phyloP scores from a whole-genome alignment of 2,797 vertebrate species.

The Danionella dracula region DNA sequence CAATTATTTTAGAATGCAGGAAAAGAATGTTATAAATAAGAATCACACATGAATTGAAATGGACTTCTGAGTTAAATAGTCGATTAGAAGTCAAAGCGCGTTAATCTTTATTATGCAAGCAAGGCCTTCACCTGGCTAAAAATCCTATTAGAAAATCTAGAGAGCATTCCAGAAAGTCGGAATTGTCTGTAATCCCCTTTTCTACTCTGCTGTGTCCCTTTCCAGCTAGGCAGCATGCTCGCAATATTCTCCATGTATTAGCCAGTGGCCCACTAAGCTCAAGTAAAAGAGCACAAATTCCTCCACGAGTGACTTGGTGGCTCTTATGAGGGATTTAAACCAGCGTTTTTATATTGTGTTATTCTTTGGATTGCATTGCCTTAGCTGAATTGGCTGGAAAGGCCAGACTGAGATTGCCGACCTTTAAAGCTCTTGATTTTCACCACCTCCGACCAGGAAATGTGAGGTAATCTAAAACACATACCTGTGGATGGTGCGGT shows the following conservation, averaged over 20 bases:
- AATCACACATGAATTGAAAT: too few relatives aligned
- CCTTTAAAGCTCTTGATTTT: too few relatives aligned
- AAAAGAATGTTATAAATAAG: too few relatives aligned
- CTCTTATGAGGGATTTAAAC: not conserved
- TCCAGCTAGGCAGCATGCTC: slow-evolving; percentile 11
- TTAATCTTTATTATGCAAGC: slow-evolving; percentile 13
- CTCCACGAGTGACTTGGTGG: not conserved
- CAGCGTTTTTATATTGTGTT: not conserved
- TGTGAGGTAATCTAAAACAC: too few relatives aligned
- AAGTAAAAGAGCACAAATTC: not conserved
- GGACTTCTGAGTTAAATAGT: too few relatives aligned
- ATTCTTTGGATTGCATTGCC: too few relatives aligned
- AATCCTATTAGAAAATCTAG: slow-evolving; percentile 10
- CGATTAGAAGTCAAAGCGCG: not conserved
- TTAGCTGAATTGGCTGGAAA: not conserved
- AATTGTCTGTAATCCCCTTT: slow-evolving; percentile 44
- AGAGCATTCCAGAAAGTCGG: slow-evolving; percentile 20
- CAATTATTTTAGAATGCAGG: too few relatives aligned
- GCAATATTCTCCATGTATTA: slow-evolving; percentile 6
- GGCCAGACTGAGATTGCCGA: too few relatives aligned
- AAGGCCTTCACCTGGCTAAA: slow-evolving; percentile 9
- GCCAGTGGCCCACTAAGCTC: slow-evolving; percentile 12
- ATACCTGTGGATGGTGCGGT: too few relatives aligned
- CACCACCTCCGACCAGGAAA: too few relatives aligned
- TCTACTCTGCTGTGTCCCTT: slow-evolving; percentile 31